Conservation (phyloP, 2,113 vertebrate species). For the Gopherus flavomarginatus region DNA sequence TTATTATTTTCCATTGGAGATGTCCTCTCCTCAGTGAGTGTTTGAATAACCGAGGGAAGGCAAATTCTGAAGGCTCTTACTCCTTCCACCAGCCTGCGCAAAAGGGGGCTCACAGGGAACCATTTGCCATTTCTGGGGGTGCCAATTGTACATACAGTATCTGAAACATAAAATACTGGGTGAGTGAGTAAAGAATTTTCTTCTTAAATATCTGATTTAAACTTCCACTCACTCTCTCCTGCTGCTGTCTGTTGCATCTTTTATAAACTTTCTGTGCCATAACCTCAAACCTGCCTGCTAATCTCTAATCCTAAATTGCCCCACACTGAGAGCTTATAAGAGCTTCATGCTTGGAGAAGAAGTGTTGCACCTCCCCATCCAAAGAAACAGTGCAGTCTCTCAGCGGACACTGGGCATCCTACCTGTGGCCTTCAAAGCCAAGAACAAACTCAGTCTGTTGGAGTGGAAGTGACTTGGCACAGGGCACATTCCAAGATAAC, state of each 20-base stretch:
- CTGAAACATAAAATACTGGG: not conserved
- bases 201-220: not conserved
- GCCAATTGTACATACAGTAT: not conserved
- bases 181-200: not conserved
- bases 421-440: not conserved
- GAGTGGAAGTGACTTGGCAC: not conserved
- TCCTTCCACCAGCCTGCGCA: not conserved
- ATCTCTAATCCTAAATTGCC: not conserved
- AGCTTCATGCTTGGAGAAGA: fast-evolving
- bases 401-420: not conserved
- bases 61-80: not conserved
- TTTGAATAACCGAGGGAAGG: not conserved
- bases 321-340: not conserved
- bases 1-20: not conserved
- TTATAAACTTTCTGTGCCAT: not conserved
- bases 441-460: not conserved
- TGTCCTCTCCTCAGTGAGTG: fast-evolving
- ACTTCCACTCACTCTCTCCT: not conserved
- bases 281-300: not conserved
- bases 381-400: fast-evolving
- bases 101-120: not conserved
- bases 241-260: not conserved
- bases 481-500: fast-evolving
- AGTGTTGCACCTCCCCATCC: fast-evolving
- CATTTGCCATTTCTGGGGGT: not conserved